A percentile compares a stretch with the other conserved stretches of the same genome.
Evolutionary conservation across 1,140 invertebrate species (phyloP).

Genomic region (Ceratina calcarata): DNA sequence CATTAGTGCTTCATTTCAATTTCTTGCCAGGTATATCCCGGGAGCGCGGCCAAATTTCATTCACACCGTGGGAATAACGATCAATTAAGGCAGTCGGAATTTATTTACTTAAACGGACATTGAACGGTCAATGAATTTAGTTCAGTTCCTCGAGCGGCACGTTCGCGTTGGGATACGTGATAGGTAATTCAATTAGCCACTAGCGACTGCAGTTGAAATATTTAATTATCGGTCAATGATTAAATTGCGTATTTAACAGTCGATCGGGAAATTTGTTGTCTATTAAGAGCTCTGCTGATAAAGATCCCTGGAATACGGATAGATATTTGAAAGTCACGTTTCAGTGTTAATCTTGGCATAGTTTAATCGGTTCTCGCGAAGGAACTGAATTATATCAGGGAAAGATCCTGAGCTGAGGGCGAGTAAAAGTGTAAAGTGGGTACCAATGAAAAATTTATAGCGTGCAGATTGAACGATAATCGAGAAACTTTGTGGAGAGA

Average conservation of each 20-base stretch:
- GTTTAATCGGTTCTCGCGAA: neutral
- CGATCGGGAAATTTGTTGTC: too few species aligned
- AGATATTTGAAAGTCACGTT: too few species aligned
- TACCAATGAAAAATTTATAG: constrained; percentile 1
- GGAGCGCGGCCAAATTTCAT: constrained; percentile 10
- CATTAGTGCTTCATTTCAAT: constrained; percentile 45
- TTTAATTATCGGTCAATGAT: too few species aligned
- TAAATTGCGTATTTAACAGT: too few species aligned
- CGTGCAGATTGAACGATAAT: constrained; percentile 24
- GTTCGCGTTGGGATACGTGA: too few species aligned
- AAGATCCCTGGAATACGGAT: too few species aligned
- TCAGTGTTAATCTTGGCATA: neutral
- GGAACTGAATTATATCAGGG: neutral
- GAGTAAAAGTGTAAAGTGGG: neutral
- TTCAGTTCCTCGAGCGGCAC: too few species aligned
- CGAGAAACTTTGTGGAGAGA: neutral
- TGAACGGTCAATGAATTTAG: too few species aligned
- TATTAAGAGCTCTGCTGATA: too few species aligned
- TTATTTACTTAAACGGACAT: neutral
- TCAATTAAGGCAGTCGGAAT: neutral
- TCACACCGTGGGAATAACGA: neutral
- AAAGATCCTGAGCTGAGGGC: neutral
- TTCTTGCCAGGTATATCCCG: constrained; percentile 13
- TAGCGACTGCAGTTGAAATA: too few species aligned
- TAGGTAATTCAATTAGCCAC: too few species aligned